phyloP scores from a whole-genome alignment of 2,113 vertebrate species.

The Pogonocichla stellata region DNA sequence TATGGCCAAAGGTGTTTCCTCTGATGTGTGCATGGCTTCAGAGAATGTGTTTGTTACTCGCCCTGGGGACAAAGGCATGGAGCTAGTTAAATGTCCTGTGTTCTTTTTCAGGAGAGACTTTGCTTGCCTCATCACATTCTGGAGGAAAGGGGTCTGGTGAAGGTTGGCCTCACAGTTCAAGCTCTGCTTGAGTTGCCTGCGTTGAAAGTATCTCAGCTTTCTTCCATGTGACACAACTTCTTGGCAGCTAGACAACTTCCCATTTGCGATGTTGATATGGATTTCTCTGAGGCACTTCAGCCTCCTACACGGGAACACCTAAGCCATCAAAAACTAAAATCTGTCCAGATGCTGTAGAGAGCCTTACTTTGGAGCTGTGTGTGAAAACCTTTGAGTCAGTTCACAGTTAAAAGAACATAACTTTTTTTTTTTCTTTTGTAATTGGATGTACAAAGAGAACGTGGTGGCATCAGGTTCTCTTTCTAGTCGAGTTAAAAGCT shows the following conservation, averaged over 20 bases:
- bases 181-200: constrained; percentile 91
- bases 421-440: not conserved
- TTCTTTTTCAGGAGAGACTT: constrained; percentile 86
- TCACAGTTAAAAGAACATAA: constrained; percentile 20
- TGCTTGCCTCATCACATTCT: constrained; percentile 98
- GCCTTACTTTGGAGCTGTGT: constrained; percentile 40
- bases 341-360: constrained; percentile 53
- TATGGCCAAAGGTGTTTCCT: not conserved
- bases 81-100: not conserved
- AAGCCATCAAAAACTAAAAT: constrained; percentile 64
- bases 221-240: constrained; percentile 78
- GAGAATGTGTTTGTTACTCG: not conserved
- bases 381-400: constrained; percentile 26
- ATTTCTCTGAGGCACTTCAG: constrained; percentile 40
- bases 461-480: constrained; percentile 44
- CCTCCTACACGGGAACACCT: constrained; percentile 36
- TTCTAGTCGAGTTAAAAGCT: not conserved
- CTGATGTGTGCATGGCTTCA: not conserved
- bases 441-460: constrained; percentile 50
- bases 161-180: constrained; percentile 93
- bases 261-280: constrained; percentile 13
- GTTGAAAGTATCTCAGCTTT: constrained; percentile 83
- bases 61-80: not conserved
- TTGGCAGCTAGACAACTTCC: not conserved
- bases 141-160: constrained; percentile 94